Base-by-base conservation (phyloP, 2,113 vertebrate species). In the Cheirogaleus medius region DNA sequence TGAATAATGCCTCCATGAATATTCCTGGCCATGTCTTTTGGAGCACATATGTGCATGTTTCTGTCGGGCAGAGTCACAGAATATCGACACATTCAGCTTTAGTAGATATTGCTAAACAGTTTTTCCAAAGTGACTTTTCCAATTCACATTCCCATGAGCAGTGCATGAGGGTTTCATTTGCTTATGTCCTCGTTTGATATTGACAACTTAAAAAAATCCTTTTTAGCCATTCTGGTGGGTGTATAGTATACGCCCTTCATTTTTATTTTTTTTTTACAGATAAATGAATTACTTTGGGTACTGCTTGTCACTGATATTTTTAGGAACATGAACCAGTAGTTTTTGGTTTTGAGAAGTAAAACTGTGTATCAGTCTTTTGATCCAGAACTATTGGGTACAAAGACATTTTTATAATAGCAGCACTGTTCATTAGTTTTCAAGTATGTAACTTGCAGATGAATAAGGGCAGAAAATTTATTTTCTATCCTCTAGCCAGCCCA, bases 281-380 rank as follows among this genome's bases (percentile, higher is more conserved):
- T 80, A 90, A 97, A 84, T 68, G 17, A 91, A 91, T 81, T 78
- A 66, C 15, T 90, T 92, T 96, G 83, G 58, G 32, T 78, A 68
- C 27, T 71, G 44, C 37, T n/a, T 74, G 32, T 92, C 74, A 94
- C 0, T 49, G 74, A 80, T 87, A 66, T 68, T 94, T 94, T 78
- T 56, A 60, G 88, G 47, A 89, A 63, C 13, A 69, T 11, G 63
- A 94, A 52, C 13, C 15, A 85, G 56, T 68, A 39, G 47, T 32
- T 87, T 93, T 68, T 80, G 63, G 66, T 89, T 68, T 80, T 92
- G 88, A 94, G 74, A 96, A 92, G 44, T 76, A 3, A 77, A 97
- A 74, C 34, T 77, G 78, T 58, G 27, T 78, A 60, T 78, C 54
- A 84, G 21, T 7, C 17, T 82, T 96, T 66, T 90, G 81, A 83